Evolutionary conservation across 2,113 vertebrate genomes (phyloP).

Genomic region (Limanda limanda): DNA sequence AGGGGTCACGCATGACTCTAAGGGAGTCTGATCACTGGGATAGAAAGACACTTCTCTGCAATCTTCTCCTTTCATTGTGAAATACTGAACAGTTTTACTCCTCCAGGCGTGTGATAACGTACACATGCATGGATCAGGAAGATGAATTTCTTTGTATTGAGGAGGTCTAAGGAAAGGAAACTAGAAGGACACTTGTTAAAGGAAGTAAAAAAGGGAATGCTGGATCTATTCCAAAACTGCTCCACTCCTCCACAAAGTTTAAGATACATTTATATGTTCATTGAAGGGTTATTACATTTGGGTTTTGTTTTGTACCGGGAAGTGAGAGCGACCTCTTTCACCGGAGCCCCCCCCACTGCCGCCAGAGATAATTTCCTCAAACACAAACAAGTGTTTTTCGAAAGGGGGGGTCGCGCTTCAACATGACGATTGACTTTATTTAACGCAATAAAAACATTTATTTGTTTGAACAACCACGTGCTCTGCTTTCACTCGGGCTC

Average conservation of each 20-base stretch:
- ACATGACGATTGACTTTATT: slow-evolving; percentile 32
- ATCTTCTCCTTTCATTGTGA: too few species aligned
- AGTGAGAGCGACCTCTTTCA: slow-evolving; percentile 30
- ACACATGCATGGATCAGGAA: too few species aligned
- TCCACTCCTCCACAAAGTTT: too few species aligned
- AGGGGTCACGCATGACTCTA: background rate
- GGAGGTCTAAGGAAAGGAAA: too few species aligned
- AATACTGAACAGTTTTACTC: too few species aligned
- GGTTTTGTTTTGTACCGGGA: slow-evolving; percentile 2
- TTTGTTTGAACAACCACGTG: slow-evolving; percentile 67
- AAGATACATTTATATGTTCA: background rate
- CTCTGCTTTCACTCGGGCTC: slow-evolving; percentile 46
- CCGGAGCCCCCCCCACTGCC: background rate
- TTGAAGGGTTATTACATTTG: too few species aligned
- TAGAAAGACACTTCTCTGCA: too few species aligned
- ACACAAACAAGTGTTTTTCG: slow-evolving; percentile 7
- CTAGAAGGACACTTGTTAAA: too few species aligned
- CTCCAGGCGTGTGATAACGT: too few species aligned
- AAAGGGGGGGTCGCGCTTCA: slow-evolving; percentile 1
- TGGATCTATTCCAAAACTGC: too few species aligned
- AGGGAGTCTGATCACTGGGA: background rate
- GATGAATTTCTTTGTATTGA: too few species aligned
- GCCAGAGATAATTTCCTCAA: slow-evolving; percentile 9
- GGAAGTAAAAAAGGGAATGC: too few species aligned
- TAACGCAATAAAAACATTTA: slow-evolving; percentile 62